These are phyloP conservation scores for Gambusia yucatana DNA, from an alignment of 2,797 vertebrate species.

Conservation along the genomic window DNA sequence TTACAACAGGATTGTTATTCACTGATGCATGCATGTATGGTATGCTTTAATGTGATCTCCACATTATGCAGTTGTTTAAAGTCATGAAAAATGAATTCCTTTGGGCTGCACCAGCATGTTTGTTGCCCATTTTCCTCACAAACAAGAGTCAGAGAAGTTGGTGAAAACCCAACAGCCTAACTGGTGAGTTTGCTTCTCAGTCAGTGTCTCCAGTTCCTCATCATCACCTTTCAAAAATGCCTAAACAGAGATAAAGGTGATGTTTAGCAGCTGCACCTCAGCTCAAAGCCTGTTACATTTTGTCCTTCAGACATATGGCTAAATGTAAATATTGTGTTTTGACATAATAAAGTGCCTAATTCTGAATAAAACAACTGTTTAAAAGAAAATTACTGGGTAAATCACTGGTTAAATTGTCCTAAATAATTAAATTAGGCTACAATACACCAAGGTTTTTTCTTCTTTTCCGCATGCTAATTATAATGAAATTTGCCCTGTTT, in stretches of 20 bases:
- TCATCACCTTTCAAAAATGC: conserved; percentile 2
- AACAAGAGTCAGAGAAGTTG: background rate
- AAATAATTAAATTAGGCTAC: conserved; percentile 55
- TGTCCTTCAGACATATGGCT: background rate
- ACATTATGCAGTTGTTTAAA: background rate
- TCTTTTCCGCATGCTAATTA: conserved; percentile 48
- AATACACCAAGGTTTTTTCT: conserved; percentile 14
- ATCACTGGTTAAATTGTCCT: conserved; percentile 49
- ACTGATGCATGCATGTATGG: background rate
- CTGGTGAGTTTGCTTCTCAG: background rate
- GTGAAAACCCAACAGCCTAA: background rate
- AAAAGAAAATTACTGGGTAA: background rate
- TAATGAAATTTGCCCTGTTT: conserved; percentile 50
- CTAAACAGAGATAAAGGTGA: background rate
- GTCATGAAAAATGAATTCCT: background rate
- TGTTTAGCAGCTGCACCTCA: background rate
- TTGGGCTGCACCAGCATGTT: background rate
- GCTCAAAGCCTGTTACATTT: conserved; percentile 1
- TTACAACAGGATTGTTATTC: conserved; percentile 34
- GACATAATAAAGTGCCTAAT: background rate
- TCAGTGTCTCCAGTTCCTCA: background rate
- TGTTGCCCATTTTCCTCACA: background rate
- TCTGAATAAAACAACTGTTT: background rate
- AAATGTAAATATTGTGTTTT: background rate
- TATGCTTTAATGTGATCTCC: too few species aligned